These are phyloP conservation scores for Chlorops oryzae DNA, from an alignment of 1,140 invertebrate species.

Conservation along the genomic window DNA sequence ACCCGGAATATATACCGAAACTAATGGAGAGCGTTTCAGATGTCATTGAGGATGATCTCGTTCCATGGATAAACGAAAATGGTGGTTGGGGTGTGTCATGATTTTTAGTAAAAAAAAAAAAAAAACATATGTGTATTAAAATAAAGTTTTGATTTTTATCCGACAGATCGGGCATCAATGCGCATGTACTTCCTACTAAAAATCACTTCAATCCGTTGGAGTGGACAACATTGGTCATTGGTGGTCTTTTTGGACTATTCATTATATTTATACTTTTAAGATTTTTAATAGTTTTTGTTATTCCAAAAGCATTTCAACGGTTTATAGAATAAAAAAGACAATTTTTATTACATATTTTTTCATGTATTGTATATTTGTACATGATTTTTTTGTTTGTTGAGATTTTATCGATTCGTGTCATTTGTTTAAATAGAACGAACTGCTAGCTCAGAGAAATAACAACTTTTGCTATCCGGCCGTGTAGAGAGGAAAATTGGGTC, in stretches of 20 bases:
- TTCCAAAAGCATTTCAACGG: too few relatives aligned
- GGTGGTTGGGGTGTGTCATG: slow-evolving; percentile 75
- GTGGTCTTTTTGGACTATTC: slow-evolving; percentile 39
- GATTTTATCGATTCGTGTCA: too few relatives aligned
- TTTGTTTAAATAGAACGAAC: too few relatives aligned
- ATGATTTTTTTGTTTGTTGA: too few relatives aligned
- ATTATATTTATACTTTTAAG: slow-evolving; percentile 37
- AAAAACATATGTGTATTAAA: neutral
- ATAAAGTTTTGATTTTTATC: neutral
- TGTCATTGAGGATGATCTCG: slow-evolving; percentile 61
- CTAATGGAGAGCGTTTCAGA: slow-evolving; percentile 56
- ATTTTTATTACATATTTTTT: too few relatives aligned
- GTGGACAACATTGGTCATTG: slow-evolving; percentile 40
- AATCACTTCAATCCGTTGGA: slow-evolving; percentile 40
- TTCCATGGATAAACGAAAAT: slow-evolving; percentile 62
- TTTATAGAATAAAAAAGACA: too few relatives aligned
- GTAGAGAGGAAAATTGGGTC: too few relatives aligned
- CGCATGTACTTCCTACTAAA: slow-evolving; percentile 36
- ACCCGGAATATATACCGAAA: slow-evolving; percentile 58
- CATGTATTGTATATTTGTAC: too few relatives aligned
- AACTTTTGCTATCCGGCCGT: too few relatives aligned
- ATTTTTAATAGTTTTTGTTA: too few relatives aligned
- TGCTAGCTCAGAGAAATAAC: too few relatives aligned
- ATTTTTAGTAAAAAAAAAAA: too few relatives aligned
- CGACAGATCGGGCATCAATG: slow-evolving; percentile 37